phyloP scores from a whole-genome alignment of 2,888 invertebrate species.

The Caenorhabditis sp. region DNA sequence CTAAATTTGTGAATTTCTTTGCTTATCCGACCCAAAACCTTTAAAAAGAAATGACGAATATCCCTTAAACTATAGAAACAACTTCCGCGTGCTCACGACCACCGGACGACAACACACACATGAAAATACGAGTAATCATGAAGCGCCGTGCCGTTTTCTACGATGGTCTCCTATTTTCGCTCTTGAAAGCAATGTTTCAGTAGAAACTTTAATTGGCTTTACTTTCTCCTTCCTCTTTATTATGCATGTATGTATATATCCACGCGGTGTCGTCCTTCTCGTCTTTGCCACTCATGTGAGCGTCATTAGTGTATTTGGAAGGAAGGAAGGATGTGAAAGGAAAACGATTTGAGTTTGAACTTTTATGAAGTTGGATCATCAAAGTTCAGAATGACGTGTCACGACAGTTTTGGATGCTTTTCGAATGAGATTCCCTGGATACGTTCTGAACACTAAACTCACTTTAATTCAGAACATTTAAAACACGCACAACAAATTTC shows the following conservation, averaged over 20 bases:
- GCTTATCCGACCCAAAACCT: no score
- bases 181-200: slow-evolving; percentile 43
- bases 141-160: no score
- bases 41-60: no score
- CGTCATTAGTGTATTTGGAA: slow-evolving; percentile 44
- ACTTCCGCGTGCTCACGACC: slow-evolving; percentile 14
- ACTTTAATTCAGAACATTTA: no score
- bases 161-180: not conserved
- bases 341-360: not conserved
- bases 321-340: not conserved
- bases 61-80: not conserved
- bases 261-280: slow-evolving; percentile 21
- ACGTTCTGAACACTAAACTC: no score
- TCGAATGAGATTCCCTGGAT: no score
- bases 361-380: no score
- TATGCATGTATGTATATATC: slow-evolving; percentile 39
- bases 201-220: slow-evolving; percentile 49
- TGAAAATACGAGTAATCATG: not conserved
- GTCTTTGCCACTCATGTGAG: slow-evolving; percentile 43
- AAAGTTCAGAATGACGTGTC: no score
- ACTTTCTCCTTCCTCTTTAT: slow-evolving; percentile 26
- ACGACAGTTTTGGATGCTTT: no score
- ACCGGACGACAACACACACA: not conserved
- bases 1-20: no score
- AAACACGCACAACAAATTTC: no score